Evolutionary conservation across 2,797 vertebrate genomes (phyloP).

Genomic region (Centroberyx gerrardi): DNA sequence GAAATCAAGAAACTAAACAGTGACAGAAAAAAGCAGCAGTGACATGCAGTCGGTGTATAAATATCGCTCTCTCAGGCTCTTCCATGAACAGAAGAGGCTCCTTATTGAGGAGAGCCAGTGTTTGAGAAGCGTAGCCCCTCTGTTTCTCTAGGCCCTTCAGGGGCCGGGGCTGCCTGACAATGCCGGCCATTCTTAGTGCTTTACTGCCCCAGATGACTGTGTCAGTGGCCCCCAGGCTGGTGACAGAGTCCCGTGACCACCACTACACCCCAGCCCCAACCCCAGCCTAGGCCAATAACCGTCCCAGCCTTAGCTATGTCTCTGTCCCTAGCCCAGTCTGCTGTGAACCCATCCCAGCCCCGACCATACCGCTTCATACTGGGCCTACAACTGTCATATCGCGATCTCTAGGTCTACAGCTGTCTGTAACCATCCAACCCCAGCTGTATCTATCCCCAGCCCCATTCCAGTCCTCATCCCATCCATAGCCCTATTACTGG

Average conservation of each 20-base stretch:
- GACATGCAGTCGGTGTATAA: constrained; percentile 77
- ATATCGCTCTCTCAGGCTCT: constrained; percentile 78
- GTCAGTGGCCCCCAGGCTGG: constrained; percentile 82
- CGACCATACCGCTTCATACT: neutral
- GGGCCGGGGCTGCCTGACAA: constrained; percentile 82
- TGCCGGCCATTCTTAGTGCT: constrained; percentile 84
- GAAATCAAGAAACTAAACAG: constrained; percentile 59
- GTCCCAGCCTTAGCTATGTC: constrained; percentile 25
- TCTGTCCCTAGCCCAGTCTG: constrained; percentile 16
- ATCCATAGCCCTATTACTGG: neutral
- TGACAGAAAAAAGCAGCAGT: constrained; percentile 65
- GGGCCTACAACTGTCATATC: neutral
- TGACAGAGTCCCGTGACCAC: constrained; percentile 85
- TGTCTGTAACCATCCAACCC: neutral
- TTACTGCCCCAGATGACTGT: constrained; percentile 84
- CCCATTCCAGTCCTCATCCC: neutral
- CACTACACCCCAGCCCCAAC: constrained; percentile 70
- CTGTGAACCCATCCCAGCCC: neutral
- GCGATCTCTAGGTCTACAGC: neutral
- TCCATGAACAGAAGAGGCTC: constrained; percentile 81
- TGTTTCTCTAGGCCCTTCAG: constrained; percentile 83
- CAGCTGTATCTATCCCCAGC: neutral
- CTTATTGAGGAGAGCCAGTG: constrained; percentile 82
- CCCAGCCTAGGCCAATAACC: constrained; percentile 51
- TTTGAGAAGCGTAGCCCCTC: constrained; percentile 82